Conservation (phyloP, 2,797 vertebrate species). For the Gobio occitaniae region DNA sequence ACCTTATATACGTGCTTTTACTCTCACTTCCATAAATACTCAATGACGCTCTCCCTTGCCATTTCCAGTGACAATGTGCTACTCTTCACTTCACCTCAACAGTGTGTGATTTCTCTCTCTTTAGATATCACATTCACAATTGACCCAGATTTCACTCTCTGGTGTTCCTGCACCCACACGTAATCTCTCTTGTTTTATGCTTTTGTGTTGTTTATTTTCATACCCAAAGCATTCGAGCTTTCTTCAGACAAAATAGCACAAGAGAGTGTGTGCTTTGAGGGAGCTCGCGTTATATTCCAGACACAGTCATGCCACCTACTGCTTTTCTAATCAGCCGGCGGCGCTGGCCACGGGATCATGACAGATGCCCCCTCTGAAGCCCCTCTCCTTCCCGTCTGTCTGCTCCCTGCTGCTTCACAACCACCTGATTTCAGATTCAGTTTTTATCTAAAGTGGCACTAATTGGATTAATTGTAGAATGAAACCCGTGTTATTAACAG, state of each 20-base stretch:
- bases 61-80: constrained; percentile 39
- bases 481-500: constrained; percentile 81
- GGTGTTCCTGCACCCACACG: constrained; percentile 31
- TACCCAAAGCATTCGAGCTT: constrained; percentile 1
- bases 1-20: background rate
- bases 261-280: constrained; percentile 4
- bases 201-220: constrained; percentile 34
- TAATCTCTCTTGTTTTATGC: constrained; percentile 35
- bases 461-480: constrained; percentile 85
- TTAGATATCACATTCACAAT: constrained; percentile 55
- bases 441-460: constrained; percentile 79
- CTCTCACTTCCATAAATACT: constrained; percentile 20
- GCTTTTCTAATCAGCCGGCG: constrained; percentile 38
- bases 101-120: constrained; percentile 37
- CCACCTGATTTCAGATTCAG: constrained; percentile 74
- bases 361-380: constrained; percentile 20
- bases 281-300: constrained; percentile 33
- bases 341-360: constrained; percentile 18
- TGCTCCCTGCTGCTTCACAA: constrained; percentile 74
- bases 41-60: constrained; percentile 40
- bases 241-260: constrained; percentile 21
- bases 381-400: constrained; percentile 66
- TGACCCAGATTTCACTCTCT: constrained; percentile 71
- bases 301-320: constrained; percentile 38
- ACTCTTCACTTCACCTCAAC: constrained; percentile 46